A percentile compares a stretch with the other conserved stretches of the same genome.
phyloP scores from a whole-genome alignment of 2,888 invertebrate genomes.

The Dione vanillae region DNA sequence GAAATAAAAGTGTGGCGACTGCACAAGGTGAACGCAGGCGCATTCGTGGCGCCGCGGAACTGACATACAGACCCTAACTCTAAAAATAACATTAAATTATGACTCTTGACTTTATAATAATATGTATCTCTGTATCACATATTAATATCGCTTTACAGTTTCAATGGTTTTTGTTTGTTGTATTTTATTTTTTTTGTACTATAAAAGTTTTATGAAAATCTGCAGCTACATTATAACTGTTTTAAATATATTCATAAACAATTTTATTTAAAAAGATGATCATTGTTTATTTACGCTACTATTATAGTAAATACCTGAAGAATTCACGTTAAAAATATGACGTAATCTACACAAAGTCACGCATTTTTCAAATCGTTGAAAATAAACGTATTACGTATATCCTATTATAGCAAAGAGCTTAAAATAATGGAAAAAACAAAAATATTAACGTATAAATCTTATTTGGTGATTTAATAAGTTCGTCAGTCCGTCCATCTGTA shows the following conservation, averaged over 20 bases:
- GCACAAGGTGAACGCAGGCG: slow-evolving; percentile 58
- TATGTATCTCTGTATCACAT: not conserved
- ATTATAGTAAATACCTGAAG: not conserved
- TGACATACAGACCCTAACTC: slow-evolving; percentile 46
- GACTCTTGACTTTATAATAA: slow-evolving; percentile 20
- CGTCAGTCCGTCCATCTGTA: slow-evolving; percentile 46
- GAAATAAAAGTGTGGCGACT: slow-evolving; percentile 53
- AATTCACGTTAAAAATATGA: slow-evolving; percentile 12
- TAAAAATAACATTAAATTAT: slow-evolving; percentile 33
- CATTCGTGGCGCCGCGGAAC: slow-evolving; percentile 45
- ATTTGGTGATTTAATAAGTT: slow-evolving; percentile 18
- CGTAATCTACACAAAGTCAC: not conserved
- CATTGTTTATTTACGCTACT: slow-evolving; percentile 5
- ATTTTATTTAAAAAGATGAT: slow-evolving; percentile 7
- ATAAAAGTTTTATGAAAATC: not conserved
- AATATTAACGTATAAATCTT: not conserved
- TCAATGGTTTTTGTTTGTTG: not conserved
- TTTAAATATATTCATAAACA: not conserved
- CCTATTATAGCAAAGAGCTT: not conserved
- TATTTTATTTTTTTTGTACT: not conserved
- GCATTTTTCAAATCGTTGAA: not conserved
- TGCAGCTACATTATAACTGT: not conserved
- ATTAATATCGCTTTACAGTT: not conserved
- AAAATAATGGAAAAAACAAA: not conserved
- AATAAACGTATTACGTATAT: not conserved